These are phyloP conservation scores for Rhinophrynus dorsalis DNA, from an alignment of 2,797 vertebrate species.

Conservation along the genomic window DNA sequence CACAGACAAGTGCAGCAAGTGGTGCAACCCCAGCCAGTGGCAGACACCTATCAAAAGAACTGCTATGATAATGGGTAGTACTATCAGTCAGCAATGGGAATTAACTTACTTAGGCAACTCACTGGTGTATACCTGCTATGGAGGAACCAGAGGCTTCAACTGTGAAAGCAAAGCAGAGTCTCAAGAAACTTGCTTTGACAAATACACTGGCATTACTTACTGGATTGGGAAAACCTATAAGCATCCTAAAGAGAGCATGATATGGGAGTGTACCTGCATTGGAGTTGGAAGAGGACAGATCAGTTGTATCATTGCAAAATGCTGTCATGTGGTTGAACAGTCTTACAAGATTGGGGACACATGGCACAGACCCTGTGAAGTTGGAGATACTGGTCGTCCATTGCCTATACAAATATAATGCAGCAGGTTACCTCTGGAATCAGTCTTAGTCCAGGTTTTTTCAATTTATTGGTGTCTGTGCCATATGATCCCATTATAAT, in stretches of 20 bases:
- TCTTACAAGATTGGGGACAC: slow-evolving; percentile 95
- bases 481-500: too few species aligned
- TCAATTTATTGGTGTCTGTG: too few species aligned
- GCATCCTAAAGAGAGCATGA: slow-evolving; percentile 93
- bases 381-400: too few species aligned
- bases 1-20: too few species aligned
- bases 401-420: too few species aligned
- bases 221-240: slow-evolving; percentile 92
- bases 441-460: too few species aligned
- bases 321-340: slow-evolving; percentile 90
- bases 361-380: slow-evolving; percentile 91
- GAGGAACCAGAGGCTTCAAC: slow-evolving; percentile 85
- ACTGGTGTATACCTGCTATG: slow-evolving; percentile 92
- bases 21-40: too few species aligned
- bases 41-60: too few species aligned
- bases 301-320: slow-evolving; percentile 96
- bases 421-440: too few species aligned
- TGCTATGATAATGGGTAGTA: slow-evolving; percentile 82
- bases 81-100: slow-evolving; percentile 92
- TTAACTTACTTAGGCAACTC: slow-evolving; percentile 82
- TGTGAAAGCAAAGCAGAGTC: slow-evolving; percentile 93
- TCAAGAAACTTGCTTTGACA: slow-evolving; percentile 93
- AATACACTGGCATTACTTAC: slow-evolving; percentile 84
- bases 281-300: slow-evolving; percentile 95
- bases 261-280: slow-evolving; percentile 98